phyloP scores from a whole-genome alignment of 2,113 vertebrate species.

The Rhodinocichla rosea region DNA sequence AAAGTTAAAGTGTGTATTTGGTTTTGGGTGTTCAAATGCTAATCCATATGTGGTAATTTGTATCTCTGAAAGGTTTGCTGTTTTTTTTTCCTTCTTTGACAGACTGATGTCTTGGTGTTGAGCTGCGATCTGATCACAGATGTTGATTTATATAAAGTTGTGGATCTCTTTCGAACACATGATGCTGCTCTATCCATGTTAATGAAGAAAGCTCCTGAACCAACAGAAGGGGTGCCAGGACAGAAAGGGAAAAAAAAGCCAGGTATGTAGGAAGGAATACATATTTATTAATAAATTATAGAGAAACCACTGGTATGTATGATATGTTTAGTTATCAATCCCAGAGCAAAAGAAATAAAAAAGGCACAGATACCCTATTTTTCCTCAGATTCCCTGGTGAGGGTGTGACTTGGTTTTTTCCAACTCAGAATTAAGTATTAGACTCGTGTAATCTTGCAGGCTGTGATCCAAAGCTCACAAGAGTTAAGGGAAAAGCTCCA shows the following conservation, averaged over 20 bases:
- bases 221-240: constrained; percentile 86
- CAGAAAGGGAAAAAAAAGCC: constrained; percentile 95
- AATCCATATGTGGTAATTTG: background rate
- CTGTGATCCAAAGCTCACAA: constrained; percentile 55
- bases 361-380: background rate
- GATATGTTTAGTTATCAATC: background rate
- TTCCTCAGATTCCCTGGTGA: background rate
- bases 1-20: background rate
- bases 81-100: constrained; percentile 17
- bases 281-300: background rate
- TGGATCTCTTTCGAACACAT: constrained; percentile 95
- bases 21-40: background rate
- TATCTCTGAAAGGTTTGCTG: background rate
- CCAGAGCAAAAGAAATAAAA: background rate
- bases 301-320: background rate
- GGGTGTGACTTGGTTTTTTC: constrained; percentile 26
- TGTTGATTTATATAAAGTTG: constrained; percentile 90
- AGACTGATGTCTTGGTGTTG: constrained; percentile 93
- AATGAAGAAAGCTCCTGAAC: constrained; percentile 90
- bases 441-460: constrained; percentile 16
- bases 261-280: constrained; percentile 73
- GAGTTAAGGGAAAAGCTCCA: constrained; percentile 53
- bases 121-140: constrained; percentile 97
- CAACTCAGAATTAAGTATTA: constrained; percentile 36
- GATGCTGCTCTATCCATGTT: constrained; percentile 93